Evolutionary conservation across 2,888 invertebrate genomes (phyloP).

Genomic region (Eledona agricola): DNA sequence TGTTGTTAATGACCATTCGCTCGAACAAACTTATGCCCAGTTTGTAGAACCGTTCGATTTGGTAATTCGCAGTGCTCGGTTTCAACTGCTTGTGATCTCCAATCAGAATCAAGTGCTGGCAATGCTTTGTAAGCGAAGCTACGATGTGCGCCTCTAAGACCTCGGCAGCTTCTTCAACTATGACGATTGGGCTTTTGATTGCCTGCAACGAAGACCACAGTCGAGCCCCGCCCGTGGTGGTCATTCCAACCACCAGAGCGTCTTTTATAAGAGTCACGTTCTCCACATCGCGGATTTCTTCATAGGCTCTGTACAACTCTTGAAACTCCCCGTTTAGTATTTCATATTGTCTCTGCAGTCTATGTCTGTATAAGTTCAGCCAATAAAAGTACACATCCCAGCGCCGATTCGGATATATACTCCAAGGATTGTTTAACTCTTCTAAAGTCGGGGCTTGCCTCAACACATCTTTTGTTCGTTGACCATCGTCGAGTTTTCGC

Average conservation of each 20-base stretch:
- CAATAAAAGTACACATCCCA: slow-evolving; percentile 58
- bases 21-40: slow-evolving; percentile 33
- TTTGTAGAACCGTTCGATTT: slow-evolving; percentile 34
- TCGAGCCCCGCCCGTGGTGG: slow-evolving; percentile 80
- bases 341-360: slow-evolving; percentile 31
- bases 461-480: too few species aligned
- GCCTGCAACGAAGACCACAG: slow-evolving; percentile 69
- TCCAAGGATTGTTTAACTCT: slow-evolving; percentile 44
- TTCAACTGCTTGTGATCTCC: slow-evolving; percentile 64
- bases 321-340: slow-evolving; percentile 44
- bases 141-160: slow-evolving; percentile 85
- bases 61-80: slow-evolving; percentile 34
- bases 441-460: slow-evolving; percentile 12
- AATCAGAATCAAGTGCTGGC: slow-evolving; percentile 85
- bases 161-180: slow-evolving; percentile 91
- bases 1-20: slow-evolving; percentile 71
- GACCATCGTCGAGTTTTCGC: too few species aligned
- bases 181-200: slow-evolving; percentile 72
- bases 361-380: slow-evolving; percentile 44
- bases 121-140: slow-evolving; percentile 75
- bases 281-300: slow-evolving; percentile 66
- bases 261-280: slow-evolving; percentile 67
- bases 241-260: slow-evolving; percentile 75
- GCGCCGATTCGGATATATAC: slow-evolving; percentile 48
- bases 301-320: slow-evolving; percentile 54